Base-by-base conservation (phyloP, 2,797 vertebrate species). In the Centropyge bicolor region DNA sequence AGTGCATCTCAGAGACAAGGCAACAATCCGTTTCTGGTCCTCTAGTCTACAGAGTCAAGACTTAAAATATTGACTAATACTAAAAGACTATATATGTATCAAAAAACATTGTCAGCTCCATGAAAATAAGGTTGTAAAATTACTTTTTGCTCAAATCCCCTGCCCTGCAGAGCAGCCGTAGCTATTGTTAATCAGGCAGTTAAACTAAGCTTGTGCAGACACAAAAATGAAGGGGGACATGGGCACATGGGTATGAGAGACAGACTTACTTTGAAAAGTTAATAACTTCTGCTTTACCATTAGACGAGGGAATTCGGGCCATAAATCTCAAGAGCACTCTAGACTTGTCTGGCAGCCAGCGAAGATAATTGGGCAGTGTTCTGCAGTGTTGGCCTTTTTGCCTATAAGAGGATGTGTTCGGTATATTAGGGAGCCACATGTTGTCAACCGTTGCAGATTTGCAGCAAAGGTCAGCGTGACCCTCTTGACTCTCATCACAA, bases 241-340 rank as follows among this genome's bases (percentile, higher is more conserved):
- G 86, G 78, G 76, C 79, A 84, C 59, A 80, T 61, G 77, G 70
- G 70, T 86, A 83, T 51, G 72, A 62, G 70, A 88, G 83, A 87
- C 87, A 84, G 91, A 76, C 79, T 81, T 65, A 90, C 83, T 92
- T 88, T 90, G 84, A 92, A 89, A 93, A 91, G 86, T 91, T 92
- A 92, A 93, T 93, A 91, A 94, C 91, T 90, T 89, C 82, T 89
- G 75, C 84, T 90, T 91, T 84, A 86, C 90, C 90, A 92, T 91
- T 92, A 91, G 88, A 87, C 62, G 52, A 82, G 91, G 81, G 88
- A 92, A 93, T 88, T 90, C 49, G n/a, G 82, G 71, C 85, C 78
- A 85, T 93, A 93, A 93, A 93, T 93, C 87, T 92, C 82, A 83
- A 87, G 81, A 85, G 89, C 85, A 86, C 80, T 76, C 57, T 13